phyloP scores from a whole-genome alignment of 2,888 invertebrate genomes.

The Thera obeliscata region DNA sequence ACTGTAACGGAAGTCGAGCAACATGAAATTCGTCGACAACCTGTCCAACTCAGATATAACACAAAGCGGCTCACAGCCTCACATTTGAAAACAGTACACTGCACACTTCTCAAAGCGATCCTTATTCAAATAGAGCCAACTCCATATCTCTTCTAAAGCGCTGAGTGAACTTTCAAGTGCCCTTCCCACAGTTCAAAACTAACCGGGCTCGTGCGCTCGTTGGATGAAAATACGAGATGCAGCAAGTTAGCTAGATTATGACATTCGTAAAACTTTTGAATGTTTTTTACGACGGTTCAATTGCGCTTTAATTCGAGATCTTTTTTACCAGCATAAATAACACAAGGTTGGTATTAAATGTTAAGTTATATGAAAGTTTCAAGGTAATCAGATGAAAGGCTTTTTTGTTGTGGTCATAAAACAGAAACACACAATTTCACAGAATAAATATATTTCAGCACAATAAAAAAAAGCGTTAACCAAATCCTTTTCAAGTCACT shows the following conservation, averaged over 20 bases:
- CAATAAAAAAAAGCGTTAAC: not conserved
- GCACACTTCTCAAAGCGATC: slow-evolving; percentile 37
- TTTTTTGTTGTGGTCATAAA: not conserved
- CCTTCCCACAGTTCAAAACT: slow-evolving; percentile 29
- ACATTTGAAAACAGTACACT: slow-evolving; percentile 20
- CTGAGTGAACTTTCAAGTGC: slow-evolving; percentile 30
- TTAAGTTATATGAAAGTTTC: not conserved
- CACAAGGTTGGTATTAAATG: not conserved
- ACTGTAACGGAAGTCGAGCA: slow-evolving; percentile 4
- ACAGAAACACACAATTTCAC: not conserved
- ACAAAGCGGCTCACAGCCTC: slow-evolving; percentile 16
- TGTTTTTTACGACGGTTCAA: slow-evolving; percentile 13
- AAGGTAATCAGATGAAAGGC: not conserved
- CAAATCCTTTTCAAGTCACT: slow-evolving; percentile 15
- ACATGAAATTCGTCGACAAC: slow-evolving; percentile 16
- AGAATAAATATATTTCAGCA: too few species aligned
- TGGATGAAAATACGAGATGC: slow-evolving; percentile 25
- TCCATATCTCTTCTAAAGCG: slow-evolving; percentile 35
- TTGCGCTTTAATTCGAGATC: slow-evolving; percentile 14
- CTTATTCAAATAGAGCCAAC: slow-evolving; percentile 42
- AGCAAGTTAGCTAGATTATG: slow-evolving; percentile 26
- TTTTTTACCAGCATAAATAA: slow-evolving; percentile 12
- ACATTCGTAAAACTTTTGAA: slow-evolving; percentile 22
- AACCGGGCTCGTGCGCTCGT: slow-evolving; percentile 22
- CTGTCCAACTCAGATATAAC: slow-evolving; percentile 26